These are phyloP conservation scores for Aricia artaxerxes DNA, from an alignment of 2,888 invertebrate genomes.

Conservation along the genomic window DNA sequence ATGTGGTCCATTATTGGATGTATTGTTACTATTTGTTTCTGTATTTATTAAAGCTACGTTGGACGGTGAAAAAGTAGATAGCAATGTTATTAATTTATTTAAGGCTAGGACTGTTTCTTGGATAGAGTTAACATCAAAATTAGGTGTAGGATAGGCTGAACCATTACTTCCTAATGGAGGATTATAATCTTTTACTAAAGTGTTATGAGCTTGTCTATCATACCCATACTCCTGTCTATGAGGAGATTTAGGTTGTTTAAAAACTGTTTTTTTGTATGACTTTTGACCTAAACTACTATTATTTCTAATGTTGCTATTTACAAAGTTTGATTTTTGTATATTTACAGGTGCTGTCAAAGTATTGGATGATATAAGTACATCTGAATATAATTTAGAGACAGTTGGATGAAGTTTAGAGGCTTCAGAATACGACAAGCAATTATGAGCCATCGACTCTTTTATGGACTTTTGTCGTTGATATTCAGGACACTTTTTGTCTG, in stretches of 20 bases:
- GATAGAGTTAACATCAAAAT: not conserved
- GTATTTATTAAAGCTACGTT: not conserved
- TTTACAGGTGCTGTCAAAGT: not conserved
- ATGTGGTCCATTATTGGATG: not conserved
- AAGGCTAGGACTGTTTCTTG: not conserved
- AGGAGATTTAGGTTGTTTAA: too few species aligned
- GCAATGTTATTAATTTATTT: not conserved
- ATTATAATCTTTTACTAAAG: not conserved
- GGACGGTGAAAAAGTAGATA: conserved; percentile 14
- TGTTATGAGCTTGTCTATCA: not conserved
- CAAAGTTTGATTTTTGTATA: too few species aligned
- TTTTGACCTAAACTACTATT: too few species aligned
- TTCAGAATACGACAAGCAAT: conserved; percentile 29
- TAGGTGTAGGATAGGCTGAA: not conserved
- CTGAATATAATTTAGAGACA: conserved; percentile 7
- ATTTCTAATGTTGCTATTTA: too few species aligned
- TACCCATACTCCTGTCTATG: not conserved
- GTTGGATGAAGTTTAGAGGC: conserved; percentile 5
- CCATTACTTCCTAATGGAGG: conserved; percentile 13
- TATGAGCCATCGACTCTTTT: conserved; percentile 35
- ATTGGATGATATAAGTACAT: not conserved
- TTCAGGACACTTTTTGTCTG: conserved; percentile 33
- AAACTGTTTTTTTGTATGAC: too few species aligned
- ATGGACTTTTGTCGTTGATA: conserved; percentile 34
- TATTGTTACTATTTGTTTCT: not conserved